Percentiles rank a stretch among this genome's conserved stretches.
phyloP scores from a whole-genome alignment of 2,797 vertebrate genomes.

The Coendou prehensilis region DNA sequence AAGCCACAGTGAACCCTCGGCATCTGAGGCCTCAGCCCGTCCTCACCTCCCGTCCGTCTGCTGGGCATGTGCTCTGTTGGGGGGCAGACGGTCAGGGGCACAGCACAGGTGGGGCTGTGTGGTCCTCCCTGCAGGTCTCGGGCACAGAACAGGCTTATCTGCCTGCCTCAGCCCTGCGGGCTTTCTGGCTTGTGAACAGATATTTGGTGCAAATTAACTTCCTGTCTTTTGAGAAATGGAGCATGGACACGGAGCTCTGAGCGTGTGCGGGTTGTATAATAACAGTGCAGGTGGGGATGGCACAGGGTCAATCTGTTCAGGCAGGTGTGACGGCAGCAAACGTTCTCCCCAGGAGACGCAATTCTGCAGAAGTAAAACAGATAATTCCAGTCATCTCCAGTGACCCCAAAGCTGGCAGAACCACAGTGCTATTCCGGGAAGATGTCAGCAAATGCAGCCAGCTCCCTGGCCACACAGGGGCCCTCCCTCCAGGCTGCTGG shows the following conservation, averaged over 20 bases:
- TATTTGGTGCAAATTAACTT: conserved; percentile 82
- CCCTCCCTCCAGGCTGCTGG: not conserved
- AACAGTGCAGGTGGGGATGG: not conserved
- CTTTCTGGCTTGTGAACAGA: conserved; percentile 78
- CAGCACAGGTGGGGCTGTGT: not conserved
- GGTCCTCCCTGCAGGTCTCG: not conserved
- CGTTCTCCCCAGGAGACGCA: not conserved
- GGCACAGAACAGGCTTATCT: conserved; percentile 80
- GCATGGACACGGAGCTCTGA: not conserved
- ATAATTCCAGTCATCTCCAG: not conserved
- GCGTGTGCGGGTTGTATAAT: not conserved
- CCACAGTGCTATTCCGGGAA: not conserved
- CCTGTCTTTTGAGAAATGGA: conserved; percentile 62
- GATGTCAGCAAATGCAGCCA: not conserved
- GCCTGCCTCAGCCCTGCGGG: conserved; percentile 76
- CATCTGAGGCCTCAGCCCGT: not conserved
- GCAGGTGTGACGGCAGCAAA: not conserved
- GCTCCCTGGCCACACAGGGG: not conserved
- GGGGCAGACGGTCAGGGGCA: not conserved
- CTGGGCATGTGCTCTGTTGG: not conserved
- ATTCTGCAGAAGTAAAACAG: not conserved
- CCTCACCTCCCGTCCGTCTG: not conserved
- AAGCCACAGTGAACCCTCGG: not conserved
- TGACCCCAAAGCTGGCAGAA: not conserved
- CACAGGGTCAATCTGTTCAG: not conserved